These are phyloP conservation scores for Neuroterus valhalla DNA, from an alignment of 1,140 invertebrate genomes.

Conservation along the genomic window DNA sequence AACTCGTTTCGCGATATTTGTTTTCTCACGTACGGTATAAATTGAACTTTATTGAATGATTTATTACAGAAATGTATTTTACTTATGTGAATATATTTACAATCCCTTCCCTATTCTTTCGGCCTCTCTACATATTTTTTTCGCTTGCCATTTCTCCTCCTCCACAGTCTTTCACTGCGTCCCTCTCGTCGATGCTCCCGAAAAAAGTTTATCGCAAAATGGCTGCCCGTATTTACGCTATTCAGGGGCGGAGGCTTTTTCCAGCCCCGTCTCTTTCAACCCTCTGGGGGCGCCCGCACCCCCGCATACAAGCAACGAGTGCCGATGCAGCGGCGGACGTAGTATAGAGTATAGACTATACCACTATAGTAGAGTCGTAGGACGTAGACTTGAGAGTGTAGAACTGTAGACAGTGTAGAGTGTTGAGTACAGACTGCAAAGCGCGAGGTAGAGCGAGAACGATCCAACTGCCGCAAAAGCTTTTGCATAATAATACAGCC, in stretches of 20 bases:
- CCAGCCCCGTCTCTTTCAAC: slow-evolving; percentile 57
- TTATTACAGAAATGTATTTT: slow-evolving; percentile 39
- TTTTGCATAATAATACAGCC: slow-evolving; percentile 76
- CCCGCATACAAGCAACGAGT: slow-evolving; percentile 51
- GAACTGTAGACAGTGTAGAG: too few species aligned
- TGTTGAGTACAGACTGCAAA: too few species aligned
- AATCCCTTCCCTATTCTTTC: slow-evolving; percentile 32
- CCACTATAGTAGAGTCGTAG: too few species aligned
- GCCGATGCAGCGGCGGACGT: slow-evolving; percentile 63
- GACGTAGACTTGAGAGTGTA: too few species aligned
- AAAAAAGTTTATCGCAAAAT: slow-evolving; percentile 75
- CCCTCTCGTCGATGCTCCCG: slow-evolving; percentile 45
- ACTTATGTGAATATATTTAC: neutral
- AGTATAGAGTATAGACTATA: too few species aligned
- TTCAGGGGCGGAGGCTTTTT: slow-evolving; percentile 73
- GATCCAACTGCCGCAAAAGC: slow-evolving; percentile 73
- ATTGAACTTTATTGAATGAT: neutral
- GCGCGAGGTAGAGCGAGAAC: slow-evolving; percentile 68
- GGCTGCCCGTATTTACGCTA: slow-evolving; percentile 75
- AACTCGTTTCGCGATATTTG: neutral
- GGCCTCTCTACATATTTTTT: slow-evolving; percentile 7
- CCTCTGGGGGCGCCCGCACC: slow-evolving; percentile 46
- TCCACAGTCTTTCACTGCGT: slow-evolving; percentile 34
- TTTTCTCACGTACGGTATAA: neutral
- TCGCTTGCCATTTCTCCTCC: slow-evolving; percentile 39